These are phyloP conservation scores for Molossus molossus DNA, from an alignment of 2,797 vertebrate genomes.

Conservation along the genomic window DNA sequence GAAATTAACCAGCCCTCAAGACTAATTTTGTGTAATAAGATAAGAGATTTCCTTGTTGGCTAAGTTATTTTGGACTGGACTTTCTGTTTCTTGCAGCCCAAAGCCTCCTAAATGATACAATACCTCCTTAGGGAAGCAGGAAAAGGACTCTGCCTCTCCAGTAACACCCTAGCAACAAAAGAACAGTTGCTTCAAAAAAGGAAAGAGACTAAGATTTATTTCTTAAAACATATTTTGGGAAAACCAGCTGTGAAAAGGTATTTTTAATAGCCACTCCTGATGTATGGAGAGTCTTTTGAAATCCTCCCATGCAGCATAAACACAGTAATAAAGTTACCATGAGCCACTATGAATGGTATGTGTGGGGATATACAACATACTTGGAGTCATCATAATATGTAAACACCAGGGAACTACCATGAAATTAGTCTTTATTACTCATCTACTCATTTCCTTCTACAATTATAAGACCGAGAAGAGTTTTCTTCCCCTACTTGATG, in stretches of 20 bases:
- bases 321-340: conserved; percentile 67
- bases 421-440: conserved; percentile 73
- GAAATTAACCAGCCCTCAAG: conserved; percentile 27
- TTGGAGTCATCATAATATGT: conserved; percentile 68
- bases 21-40: conserved; percentile 10
- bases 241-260: conserved; percentile 74
- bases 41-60: conserved; percentile 28
- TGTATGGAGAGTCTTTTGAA: conserved; percentile 63
- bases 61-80: conserved; percentile 61
- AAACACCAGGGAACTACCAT: conserved; percentile 73
- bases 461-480: conserved; percentile 52
- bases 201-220: conserved; percentile 61
- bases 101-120: not conserved
- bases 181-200: not conserved
- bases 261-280: conserved; percentile 71
- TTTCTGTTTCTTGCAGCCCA: conserved; percentile 65
- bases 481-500: not conserved
- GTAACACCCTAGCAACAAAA: conserved; percentile 34
- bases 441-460: conserved; percentile 71
- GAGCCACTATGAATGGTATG: conserved; percentile 72
- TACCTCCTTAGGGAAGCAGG: not conserved
- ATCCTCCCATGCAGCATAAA: conserved; percentile 62
- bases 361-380: conserved; percentile 71
- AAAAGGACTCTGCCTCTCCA: not conserved
- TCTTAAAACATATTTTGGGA: conserved; percentile 42